These are phyloP conservation scores for Ispidina picta DNA, from an alignment of 2,797 vertebrate species.

Conservation along the genomic window DNA sequence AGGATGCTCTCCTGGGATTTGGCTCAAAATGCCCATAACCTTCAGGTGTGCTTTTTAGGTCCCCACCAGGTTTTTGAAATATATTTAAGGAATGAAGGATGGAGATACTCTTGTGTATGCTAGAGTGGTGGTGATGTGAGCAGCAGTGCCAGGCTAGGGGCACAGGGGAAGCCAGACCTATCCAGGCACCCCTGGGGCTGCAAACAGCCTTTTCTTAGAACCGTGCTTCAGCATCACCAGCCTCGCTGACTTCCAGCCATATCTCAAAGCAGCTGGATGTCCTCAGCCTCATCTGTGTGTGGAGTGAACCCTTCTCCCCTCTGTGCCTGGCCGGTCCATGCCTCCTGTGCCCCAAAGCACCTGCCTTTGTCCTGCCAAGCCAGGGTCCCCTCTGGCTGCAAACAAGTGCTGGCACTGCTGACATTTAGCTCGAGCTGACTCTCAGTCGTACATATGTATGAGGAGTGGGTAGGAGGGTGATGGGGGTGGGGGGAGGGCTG, in stretches of 20 bases:
- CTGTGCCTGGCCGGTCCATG: accelerated
- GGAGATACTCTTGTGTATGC: accelerated
- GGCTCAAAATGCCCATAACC: not conserved
- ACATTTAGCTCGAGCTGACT: not conserved
- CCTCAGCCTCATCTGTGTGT: accelerated
- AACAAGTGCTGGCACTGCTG: not conserved
- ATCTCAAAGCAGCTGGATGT: not conserved
- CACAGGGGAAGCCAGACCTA: not conserved
- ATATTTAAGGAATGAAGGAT: not conserved
- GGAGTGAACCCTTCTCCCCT: not conserved
- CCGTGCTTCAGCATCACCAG: accelerated
- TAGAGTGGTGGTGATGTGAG: not conserved
- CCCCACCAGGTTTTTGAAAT: not conserved
- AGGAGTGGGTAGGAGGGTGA: not conserved
- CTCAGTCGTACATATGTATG: not conserved
- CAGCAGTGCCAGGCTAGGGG: accelerated
- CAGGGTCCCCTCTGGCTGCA: not conserved
- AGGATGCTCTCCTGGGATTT: not conserved
- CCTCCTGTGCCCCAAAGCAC: not conserved
- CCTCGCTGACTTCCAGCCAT: accelerated
- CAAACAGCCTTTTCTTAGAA: not conserved
- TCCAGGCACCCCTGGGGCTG: not conserved
- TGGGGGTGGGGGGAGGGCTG: not conserved
- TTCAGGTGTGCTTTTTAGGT: not conserved
- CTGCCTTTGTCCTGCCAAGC: not conserved